Evolutionary conservation across 2,113 vertebrate genomes (phyloP).

Genomic region (Salminus brasiliensis): DNA sequence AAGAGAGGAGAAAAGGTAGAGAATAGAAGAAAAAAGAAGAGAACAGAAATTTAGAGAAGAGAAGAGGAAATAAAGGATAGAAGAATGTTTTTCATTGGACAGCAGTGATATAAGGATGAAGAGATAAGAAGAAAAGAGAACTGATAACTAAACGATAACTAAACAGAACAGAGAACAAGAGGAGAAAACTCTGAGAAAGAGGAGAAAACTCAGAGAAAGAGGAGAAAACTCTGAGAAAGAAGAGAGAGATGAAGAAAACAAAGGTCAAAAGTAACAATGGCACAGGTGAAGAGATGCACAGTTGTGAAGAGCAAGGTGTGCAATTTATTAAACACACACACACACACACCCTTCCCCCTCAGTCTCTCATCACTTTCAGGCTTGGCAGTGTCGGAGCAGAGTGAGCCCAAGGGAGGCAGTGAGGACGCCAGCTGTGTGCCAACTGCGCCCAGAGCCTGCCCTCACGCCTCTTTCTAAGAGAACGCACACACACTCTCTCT

Average conservation of each 20-base stretch:
- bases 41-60: no score
- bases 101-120: no score
- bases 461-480: not conserved
- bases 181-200: no score
- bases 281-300: slow-evolving; percentile 38
- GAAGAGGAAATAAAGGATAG: not conserved
- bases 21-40: no score
- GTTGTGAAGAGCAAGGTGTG: slow-evolving; percentile 8
- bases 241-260: not conserved
- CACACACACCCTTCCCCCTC: slow-evolving; percentile 43
- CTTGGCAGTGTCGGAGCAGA: slow-evolving; percentile 22
- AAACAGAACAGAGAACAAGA: no score
- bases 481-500: slow-evolving; percentile 3
- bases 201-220: no score
- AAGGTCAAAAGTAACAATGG: slow-evolving; percentile 14
- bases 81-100: no score
- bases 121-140: not conserved
- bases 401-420: slow-evolving; percentile 18
- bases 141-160: no score
- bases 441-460: slow-evolving; percentile 31
- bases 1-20: no score
- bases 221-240: no score
- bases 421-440: slow-evolving; percentile 46
- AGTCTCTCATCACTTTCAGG: not conserved
- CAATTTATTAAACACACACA: slow-evolving; percentile 20